Base-by-base conservation (phyloP, 1,140 invertebrate genomes). In the Ooceraea biroi region DNA sequence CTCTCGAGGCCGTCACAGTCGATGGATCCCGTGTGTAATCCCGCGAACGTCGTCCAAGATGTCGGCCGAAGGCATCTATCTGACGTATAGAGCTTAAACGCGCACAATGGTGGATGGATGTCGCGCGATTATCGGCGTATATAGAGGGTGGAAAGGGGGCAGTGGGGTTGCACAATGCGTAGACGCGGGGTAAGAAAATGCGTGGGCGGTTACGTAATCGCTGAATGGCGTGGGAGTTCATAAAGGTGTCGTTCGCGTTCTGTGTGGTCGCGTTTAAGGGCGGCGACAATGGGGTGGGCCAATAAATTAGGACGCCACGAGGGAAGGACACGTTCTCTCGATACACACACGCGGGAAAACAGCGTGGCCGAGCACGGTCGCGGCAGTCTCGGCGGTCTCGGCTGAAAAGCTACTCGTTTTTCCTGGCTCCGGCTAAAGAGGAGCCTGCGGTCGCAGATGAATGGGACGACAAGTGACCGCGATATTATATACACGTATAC, bases 261-360 rank as follows among this genome's bases (percentile, higher is more conserved):
- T 91, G 92, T 93, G 92, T 92, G 93, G 93, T 91, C 91, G 55
- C 74, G 76, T 77, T 78, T 48, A 88, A 78, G 61, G 30, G 19
- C 57, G 27, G 57, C 68, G 66, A 92, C 91, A 92, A 93, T 90
- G 44, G 12, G 5, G 17, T 44, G 66, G 63, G 87, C 85, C 91
- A 83, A 93, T 93, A 93, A 93, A 93, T 93, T 92, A 92, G 86
- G 46, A 25, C n/a, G 5, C 72, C 44, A 65, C 46, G 27, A 69
- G 52, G 30, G 57, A 22, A 69, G 44, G 48, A 48, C 84, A 84
- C 76, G 72, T 68, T 76, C 78, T 84, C 83, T 71, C 83, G 78
- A 85, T 90, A 48, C 71, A 85, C 17, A 30, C 17, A 22, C 25
- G 50, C 22, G 63, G 73, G 58, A 84, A 92, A 90, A 90, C 90